These are phyloP conservation scores for Amphimallon solstitiale DNA, from an alignment of 2,888 invertebrate species.

Conservation along the genomic window DNA sequence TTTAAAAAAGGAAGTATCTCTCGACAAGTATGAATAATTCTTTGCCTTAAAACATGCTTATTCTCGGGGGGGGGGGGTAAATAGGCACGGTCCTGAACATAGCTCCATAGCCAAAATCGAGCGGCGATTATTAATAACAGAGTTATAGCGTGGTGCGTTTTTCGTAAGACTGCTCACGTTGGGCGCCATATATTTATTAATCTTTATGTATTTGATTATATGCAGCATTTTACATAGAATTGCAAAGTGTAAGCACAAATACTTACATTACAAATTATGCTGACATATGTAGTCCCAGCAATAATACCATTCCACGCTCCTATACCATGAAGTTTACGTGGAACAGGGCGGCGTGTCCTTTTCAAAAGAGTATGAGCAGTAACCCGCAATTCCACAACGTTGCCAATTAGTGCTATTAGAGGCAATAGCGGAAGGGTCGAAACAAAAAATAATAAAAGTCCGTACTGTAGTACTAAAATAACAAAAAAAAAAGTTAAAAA, in stretches of 20 bases:
- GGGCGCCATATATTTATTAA: too few species aligned
- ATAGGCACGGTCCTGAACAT: too few species aligned
- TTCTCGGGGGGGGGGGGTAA: too few species aligned
- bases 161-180: too few species aligned
- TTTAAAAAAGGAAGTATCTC: too few species aligned
- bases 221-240: neutral
- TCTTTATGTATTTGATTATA: too few species aligned
- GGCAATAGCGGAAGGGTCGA: slow-evolving; percentile 95
- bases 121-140: too few species aligned
- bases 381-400: slow-evolving; percentile 87
- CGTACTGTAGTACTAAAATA: slow-evolving; percentile 86
- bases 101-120: too few species aligned
- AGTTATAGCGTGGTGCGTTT: too few species aligned
- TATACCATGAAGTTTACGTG: slow-evolving; percentile 47
- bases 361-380: slow-evolving; percentile 69
- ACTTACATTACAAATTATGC: slow-evolving; percentile 56
- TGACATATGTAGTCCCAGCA: slow-evolving; percentile 53
- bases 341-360: slow-evolving; percentile 50
- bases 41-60: too few species aligned
- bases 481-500: too few species aligned
- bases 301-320: slow-evolving; percentile 56
- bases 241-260: neutral
- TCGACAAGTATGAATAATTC: too few species aligned
- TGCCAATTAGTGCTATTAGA: slow-evolving; percentile 89
- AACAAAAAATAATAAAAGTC: slow-evolving; percentile 93